Conservation (phyloP, 2,113 vertebrate species). For the Planiliza haematocheilus region DNA sequence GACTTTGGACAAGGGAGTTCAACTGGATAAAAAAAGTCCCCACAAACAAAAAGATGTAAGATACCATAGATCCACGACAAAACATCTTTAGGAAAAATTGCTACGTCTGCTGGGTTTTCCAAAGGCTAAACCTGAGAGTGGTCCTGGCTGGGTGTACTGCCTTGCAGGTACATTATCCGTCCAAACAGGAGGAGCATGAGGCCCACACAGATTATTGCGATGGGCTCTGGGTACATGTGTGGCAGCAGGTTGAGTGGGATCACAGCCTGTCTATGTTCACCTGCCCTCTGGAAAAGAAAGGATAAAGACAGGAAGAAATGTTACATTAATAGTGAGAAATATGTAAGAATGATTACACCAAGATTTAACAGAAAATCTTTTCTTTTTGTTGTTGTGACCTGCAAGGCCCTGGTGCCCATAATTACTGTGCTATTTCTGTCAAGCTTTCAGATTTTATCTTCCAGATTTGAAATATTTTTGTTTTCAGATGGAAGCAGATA, state of each 20-base stretch:
- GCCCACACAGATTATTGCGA: conserved; percentile 70
- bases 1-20: not conserved
- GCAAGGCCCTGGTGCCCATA: too few species aligned
- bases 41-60: conserved; percentile 14
- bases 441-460: not conserved
- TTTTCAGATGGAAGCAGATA: too few species aligned
- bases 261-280: conserved; percentile 61
- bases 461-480: not conserved
- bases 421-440: not conserved
- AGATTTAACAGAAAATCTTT: not conserved
- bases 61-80: conserved; percentile 22
- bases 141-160: conserved; percentile 55
- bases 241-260: conserved; percentile 72
- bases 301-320: not conserved
- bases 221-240: conserved; percentile 64
- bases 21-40: not conserved
- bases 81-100: conserved; percentile 42
- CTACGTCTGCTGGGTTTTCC: conserved; percentile 80
- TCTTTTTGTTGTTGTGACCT: too few species aligned
- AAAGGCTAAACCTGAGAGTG: conserved; percentile 57
- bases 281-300: conserved; percentile 76
- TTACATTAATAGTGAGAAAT: not conserved
- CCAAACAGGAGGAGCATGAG: conserved; percentile 75
- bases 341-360: not conserved
- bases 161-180: conserved; percentile 73